Evolutionary conservation across 1,140 invertebrate genomes (phyloP), one percentile per base, ranked within the genome.

Genomic region (Diabrotica undecimpunctata): DNA sequence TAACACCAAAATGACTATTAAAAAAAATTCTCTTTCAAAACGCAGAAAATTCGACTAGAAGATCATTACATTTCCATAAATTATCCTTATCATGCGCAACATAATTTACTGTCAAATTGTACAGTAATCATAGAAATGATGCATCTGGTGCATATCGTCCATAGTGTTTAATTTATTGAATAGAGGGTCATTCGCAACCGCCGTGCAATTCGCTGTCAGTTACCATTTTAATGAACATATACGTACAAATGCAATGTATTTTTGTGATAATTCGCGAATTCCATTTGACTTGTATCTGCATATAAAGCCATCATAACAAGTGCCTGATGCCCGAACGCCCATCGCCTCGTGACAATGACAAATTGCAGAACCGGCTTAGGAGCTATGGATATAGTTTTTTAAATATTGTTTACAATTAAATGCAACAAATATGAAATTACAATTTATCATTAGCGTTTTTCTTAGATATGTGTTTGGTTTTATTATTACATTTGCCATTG

Each of bases 231-330:
- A 68, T 68, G 60, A 55, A 68, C 59, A 57, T 60, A 54, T 64
- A 53, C 64, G 60, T 64, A 53, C 64, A 61, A 66, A 73, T 73
- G 66, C 68, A 71, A 69, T 64, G 71, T 71, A 71, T 71, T 73
- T 73, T 73, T 73, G 67, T 64, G 67, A 73, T 73, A 71, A 73
- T 72, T 71, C 67, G 69, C 55, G 66, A 72, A 73, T 73, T 73
- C 62, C 70, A 66, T 70, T 61, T 56, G 64, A 65, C 67, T 57
- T 50, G 54, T 66, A 73, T 75, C 67, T 73, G 73, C 72, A 75
- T 74, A 70, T 69, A 70, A 72, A 73, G 63, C 71, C 63, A 61
- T 70, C 66, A 69, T 67, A 73, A 73, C 72, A 69, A 69, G 67
- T 67, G 67, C 61, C 56, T 64, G 68, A 66, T 71, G 68, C 68